These are phyloP conservation scores for Acleris literana DNA, from an alignment of 2,888 invertebrate species.

Conservation along the genomic window DNA sequence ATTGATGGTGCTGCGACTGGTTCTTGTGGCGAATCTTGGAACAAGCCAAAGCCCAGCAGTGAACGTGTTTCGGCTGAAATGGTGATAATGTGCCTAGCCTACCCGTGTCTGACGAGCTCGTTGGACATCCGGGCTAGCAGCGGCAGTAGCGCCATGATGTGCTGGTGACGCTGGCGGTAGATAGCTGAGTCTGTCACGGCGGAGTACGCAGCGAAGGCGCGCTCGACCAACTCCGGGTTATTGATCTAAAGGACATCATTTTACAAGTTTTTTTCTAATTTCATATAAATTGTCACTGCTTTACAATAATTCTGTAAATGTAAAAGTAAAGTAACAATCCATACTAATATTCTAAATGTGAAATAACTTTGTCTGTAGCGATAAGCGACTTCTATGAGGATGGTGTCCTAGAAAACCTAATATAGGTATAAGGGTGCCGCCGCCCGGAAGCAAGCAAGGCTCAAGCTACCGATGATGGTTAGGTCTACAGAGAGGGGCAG, in stretches of 20 bases:
- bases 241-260: constrained; percentile 53
- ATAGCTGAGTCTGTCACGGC: constrained; percentile 65
- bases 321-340: too few relatives aligned
- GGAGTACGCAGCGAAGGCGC: constrained; percentile 63
- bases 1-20: too few relatives aligned
- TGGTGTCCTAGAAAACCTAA: too few relatives aligned
- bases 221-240: constrained; percentile 56
- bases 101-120: constrained; percentile 65
- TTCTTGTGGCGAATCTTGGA: too few relatives aligned
- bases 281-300: too few relatives aligned
- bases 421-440: too few relatives aligned
- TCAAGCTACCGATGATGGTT: constrained; percentile 54
- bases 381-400: too few relatives aligned
- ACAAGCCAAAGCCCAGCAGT: too few relatives aligned
- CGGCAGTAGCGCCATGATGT: constrained; percentile 63
- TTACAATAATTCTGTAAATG: too few relatives aligned
- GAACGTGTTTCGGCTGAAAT: not conserved
- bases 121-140: constrained; percentile 66
- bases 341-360: too few relatives aligned
- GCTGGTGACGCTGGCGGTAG: constrained; percentile 57
- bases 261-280: too few relatives aligned
- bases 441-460: constrained; percentile 49
- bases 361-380: too few relatives aligned
- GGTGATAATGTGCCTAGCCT: constrained; percentile 43
- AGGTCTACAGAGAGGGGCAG: constrained; percentile 52